These are phyloP conservation scores for Archocentrus centrarchus DNA, from an alignment of 2,113 vertebrate species.

Conservation along the genomic window DNA sequence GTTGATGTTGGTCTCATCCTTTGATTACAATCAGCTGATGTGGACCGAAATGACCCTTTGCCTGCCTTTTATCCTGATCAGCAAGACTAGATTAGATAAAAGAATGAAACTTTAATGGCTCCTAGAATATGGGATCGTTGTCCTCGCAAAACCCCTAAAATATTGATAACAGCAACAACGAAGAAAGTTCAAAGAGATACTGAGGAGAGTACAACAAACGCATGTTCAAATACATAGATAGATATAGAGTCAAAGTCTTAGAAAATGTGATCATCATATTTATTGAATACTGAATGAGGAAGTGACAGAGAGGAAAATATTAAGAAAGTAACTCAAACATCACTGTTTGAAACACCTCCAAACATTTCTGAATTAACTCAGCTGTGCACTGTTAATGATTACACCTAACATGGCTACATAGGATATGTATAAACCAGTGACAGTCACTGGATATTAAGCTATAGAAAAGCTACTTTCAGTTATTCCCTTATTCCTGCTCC, in stretches of 20 bases:
- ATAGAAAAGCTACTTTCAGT: background rate
- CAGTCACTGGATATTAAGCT: background rate
- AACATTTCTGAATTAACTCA: background rate
- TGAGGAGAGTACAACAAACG: background rate
- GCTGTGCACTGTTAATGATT: background rate
- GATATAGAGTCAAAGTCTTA: background rate
- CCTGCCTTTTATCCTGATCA: conserved; percentile 14
- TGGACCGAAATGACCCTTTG: background rate
- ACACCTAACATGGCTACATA: no score
- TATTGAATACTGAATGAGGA: background rate
- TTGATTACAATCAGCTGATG: conserved; percentile 25
- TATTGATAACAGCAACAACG: conserved; percentile 4
- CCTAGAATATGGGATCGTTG: background rate
- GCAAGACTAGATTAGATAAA: conserved; percentile 17
- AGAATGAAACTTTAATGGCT: conserved; percentile 25
- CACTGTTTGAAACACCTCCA: background rate
- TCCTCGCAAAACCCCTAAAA: background rate
- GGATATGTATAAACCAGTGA: background rate
- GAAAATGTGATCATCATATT: background rate
- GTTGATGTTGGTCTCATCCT: background rate
- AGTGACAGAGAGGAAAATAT: background rate
- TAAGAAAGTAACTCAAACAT: background rate
- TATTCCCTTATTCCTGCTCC: background rate
- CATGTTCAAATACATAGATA: background rate
- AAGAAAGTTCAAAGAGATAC: background rate